Evolutionary conservation across 1,140 invertebrate genomes (phyloP).

Genomic region (Diabrotica undecimpunctata): DNA sequence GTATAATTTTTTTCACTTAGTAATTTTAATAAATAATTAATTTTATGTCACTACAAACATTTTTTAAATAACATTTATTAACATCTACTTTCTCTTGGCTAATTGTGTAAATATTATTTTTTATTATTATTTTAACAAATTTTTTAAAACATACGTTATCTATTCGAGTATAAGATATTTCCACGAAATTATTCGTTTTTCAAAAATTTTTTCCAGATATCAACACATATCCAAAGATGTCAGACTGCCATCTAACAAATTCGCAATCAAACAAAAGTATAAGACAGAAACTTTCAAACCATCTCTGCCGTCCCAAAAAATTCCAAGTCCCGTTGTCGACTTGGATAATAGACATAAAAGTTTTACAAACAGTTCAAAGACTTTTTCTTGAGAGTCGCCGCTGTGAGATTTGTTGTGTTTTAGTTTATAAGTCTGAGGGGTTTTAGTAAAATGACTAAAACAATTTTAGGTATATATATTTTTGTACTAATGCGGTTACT

Average conservation of each 20-base stretch:
- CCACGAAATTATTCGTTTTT: not conserved
- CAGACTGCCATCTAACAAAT: not conserved
- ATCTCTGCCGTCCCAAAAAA: not conserved
- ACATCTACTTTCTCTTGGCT: no score
- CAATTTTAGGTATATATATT: no score
- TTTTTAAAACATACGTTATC: not conserved
- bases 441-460: not conserved
- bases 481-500: no score
- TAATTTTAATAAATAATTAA: no score
- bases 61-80: no score
- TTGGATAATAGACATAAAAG: not conserved
- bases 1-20: no score
- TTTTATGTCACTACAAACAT: no score
- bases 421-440: not conserved
- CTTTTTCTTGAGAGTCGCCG: not conserved
- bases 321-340: not conserved
- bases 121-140: no score
- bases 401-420: conserved; percentile 2
- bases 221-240: not conserved
- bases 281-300: not conserved
- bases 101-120: no score
- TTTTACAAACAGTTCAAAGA: not conserved
- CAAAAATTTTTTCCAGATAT: not conserved
- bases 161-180: conserved; percentile 7
- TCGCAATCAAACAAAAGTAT: not conserved